These are phyloP conservation scores for Ornithoptera priamus DNA, from an alignment of 2,888 invertebrate genomes.

Conservation along the genomic window DNA sequence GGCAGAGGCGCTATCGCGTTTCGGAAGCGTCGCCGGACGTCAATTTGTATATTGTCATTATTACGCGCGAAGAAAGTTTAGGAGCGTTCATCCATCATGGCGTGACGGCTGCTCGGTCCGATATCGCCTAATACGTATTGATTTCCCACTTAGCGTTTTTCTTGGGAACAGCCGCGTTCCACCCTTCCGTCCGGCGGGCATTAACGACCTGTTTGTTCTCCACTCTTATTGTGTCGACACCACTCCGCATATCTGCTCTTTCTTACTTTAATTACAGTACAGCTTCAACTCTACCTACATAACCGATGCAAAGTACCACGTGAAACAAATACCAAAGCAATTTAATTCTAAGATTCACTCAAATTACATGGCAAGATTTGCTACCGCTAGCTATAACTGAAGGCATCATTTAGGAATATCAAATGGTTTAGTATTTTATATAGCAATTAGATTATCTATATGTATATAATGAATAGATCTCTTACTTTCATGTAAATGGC, in stretches of 20 bases:
- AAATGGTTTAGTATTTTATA: background rate
- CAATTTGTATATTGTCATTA: slow-evolving; percentile 81
- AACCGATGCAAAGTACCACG: too few relatives aligned
- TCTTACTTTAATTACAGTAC: slow-evolving; percentile 10
- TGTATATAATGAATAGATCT: slow-evolving; percentile 49
- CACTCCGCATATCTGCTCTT: slow-evolving; percentile 33
- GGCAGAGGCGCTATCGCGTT: slow-evolving; percentile 64
- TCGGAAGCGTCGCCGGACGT: slow-evolving; percentile 73
- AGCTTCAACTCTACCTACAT: background rate
- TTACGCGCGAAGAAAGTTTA: slow-evolving; percentile 73
- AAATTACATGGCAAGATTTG: too few relatives aligned
- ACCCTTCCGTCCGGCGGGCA: slow-evolving; percentile 71
- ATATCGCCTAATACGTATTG: slow-evolving; percentile 80
- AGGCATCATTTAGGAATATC: background rate
- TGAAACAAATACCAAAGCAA: too few relatives aligned
- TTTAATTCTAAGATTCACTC: too few relatives aligned
- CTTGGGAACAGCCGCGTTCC: slow-evolving; percentile 75
- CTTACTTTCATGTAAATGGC: slow-evolving; percentile 73
- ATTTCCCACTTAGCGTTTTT: slow-evolving; percentile 80
- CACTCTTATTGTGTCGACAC: slow-evolving; percentile 54
- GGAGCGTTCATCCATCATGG: slow-evolving; percentile 78
- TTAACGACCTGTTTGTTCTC: slow-evolving; percentile 80
- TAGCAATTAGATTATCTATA: slow-evolving; percentile 12
- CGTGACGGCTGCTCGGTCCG: slow-evolving; percentile 74
- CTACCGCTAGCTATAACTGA: too few relatives aligned